These are phyloP conservation scores for Blastobasis lacticolella DNA, from an alignment of 2,888 invertebrate genomes.

Conservation along the genomic window DNA sequence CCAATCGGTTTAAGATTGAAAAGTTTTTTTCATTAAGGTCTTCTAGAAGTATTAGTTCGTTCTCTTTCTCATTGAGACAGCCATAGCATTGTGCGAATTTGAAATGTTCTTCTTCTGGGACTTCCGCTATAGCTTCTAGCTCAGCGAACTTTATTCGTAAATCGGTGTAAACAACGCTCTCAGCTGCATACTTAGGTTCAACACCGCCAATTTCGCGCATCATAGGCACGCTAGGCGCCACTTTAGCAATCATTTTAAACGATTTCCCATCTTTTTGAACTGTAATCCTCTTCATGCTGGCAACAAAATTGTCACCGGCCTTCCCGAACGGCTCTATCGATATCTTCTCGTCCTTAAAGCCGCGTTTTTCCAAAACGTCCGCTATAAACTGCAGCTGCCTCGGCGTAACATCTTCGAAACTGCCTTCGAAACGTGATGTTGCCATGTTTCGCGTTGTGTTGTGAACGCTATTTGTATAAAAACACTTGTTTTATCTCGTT, in stretches of 20 bases:
- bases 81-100: constrained; percentile 34
- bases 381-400: background rate
- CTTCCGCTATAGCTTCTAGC: constrained; percentile 26
- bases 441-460: no score
- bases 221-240: background rate
- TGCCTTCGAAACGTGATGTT: background rate
- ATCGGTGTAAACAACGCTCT: no score
- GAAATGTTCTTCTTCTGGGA: constrained; percentile 26
- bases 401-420: background rate
- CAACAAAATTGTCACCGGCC: background rate
- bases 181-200: no score
- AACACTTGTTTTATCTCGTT: no score
- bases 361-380: background rate
- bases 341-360: background rate
- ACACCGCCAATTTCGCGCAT: no score
- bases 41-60: constrained; percentile 39
- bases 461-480: no score
- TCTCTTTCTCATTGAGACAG: constrained; percentile 17
- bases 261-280: background rate
- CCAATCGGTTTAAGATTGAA: constrained; percentile 30
- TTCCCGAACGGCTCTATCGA: background rate
- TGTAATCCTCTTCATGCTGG: background rate
- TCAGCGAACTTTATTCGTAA: constrained; percentile 18
- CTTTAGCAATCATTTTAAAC: background rate
- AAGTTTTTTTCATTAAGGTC: constrained; percentile 30